Evolutionary conservation across 2,113 vertebrate genomes (phyloP).

Genomic region (Galeopterus variegatus): DNA sequence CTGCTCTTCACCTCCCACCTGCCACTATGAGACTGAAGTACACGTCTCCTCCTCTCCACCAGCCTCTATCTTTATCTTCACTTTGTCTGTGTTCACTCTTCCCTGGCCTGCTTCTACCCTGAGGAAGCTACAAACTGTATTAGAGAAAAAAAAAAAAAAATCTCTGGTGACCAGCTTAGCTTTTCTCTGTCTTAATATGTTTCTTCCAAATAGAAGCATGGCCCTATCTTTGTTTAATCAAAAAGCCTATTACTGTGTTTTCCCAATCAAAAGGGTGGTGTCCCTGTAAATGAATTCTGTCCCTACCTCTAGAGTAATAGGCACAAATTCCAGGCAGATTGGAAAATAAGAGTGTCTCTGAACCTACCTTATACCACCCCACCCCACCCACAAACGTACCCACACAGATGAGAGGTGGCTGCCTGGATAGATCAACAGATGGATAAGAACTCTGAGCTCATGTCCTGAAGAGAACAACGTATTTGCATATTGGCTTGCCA

Average conservation of each 20-base stretch:
- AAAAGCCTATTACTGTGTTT: neutral
- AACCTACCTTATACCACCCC: neutral
- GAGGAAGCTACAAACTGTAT: constrained; percentile 6
- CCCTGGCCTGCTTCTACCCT: neutral
- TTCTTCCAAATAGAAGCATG: constrained; percentile 30
- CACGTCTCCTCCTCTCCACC: neutral
- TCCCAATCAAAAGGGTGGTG: neutral
- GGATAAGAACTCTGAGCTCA: neutral
- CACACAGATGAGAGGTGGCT: neutral
- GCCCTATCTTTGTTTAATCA: neutral
- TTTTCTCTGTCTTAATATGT: constrained; percentile 17
- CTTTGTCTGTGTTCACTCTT: neutral
- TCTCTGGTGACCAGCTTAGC: neutral
- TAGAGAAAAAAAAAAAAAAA: neutral
- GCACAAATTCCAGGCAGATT: neutral
- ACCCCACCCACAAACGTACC: neutral
- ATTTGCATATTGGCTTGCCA: neutral
- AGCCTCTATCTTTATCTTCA: neutral
- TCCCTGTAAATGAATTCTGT: neutral
- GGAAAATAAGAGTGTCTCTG: neutral
- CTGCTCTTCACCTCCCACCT: neutral
- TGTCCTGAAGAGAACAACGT: neutral
- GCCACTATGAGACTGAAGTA: too few species aligned
- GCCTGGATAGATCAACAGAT: neutral
- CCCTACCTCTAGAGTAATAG: neutral